Base-by-base conservation (phyloP, 2,888 invertebrate species). In the Carabus problematicus region DNA sequence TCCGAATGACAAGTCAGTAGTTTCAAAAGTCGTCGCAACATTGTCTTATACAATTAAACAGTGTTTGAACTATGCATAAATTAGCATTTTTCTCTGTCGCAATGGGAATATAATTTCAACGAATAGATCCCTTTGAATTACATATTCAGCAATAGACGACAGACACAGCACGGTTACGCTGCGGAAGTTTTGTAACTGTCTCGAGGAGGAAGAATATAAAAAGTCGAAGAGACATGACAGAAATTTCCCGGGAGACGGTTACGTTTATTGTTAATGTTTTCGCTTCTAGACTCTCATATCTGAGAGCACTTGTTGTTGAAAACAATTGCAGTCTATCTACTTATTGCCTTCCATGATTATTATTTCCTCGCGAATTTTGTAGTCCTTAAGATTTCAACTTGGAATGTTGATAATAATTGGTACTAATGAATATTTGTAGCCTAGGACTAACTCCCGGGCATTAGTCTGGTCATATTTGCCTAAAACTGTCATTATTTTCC, bases 61-160 rank as follows among this genome's bases (percentile, higher is more conserved):
- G 3, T 6, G 29, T 6, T 29, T 6, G 6, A 29, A 29, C n/a
- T 2, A 3, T 12, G 45, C 45, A 45, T 45, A 45, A 45, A 45
- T 45, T 45, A 45, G 45, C 45, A 45, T 45, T 3, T 2, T 45
- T 45, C 7, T 45, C 11, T 45, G 2, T 7, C 14, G n/a, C 45
- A 3, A 12, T 12, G 45, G n/a, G 45, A 45, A 14, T 12, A 45
- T 3, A 45, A 45, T 45, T 45, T 45, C n/a, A 45, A 14, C 45
- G 45, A 45, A 45, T 45, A 45, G 45, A 45, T 45, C n/a, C 42
- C 9, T 45, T 45, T 12, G 45, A 14, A 45, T 45, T 45, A 45
- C 45, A 45, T 12, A 45, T 45, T 45, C 45, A 29, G 29, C 29
- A 6, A 29, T 6, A 6, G 29, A 6, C n/a, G 29, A 29, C 29